phyloP scores from a whole-genome alignment of 1,140 invertebrate species.

The Philotrypesis tridentata region DNA sequence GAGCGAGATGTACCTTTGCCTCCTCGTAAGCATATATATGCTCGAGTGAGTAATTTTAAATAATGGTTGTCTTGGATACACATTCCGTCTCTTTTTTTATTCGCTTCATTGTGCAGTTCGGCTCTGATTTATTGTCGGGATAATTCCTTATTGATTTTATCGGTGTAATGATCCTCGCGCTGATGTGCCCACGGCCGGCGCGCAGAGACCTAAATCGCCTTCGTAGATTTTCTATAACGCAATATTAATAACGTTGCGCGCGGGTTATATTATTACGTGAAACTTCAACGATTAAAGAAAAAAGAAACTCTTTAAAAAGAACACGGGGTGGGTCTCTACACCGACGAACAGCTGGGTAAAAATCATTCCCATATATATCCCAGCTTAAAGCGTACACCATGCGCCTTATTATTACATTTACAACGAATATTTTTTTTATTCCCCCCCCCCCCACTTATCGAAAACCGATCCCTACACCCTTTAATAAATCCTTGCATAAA shows the following conservation, averaged over 20 bases:
- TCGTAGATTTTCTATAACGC: neutral
- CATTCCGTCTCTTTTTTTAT: neutral
- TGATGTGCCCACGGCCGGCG: neutral
- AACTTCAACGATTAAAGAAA: no score
- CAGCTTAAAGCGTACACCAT: neutral
- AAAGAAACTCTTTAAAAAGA: no score
- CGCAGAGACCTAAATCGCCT: neutral
- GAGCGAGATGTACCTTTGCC: neutral
- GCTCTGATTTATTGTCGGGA: conserved; percentile 10
- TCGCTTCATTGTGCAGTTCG: neutral
- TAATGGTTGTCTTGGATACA: neutral
- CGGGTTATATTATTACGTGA: neutral
- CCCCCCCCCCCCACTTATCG: no score
- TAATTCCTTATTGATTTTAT: conserved; percentile 34
- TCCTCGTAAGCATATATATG: no score
- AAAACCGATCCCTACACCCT: no score
- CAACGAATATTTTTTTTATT: neutral
- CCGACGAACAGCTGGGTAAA: no score
- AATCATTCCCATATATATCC: no score
- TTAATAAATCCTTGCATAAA: neutral
- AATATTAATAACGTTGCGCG: neutral
- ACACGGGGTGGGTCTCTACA: no score
- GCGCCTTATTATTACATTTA: neutral
- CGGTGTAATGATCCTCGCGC: neutral
- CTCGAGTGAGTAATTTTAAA: conserved; percentile 31